Conservation (phyloP, 2,888 invertebrate species). For the Trichopoda pennipes region DNA sequence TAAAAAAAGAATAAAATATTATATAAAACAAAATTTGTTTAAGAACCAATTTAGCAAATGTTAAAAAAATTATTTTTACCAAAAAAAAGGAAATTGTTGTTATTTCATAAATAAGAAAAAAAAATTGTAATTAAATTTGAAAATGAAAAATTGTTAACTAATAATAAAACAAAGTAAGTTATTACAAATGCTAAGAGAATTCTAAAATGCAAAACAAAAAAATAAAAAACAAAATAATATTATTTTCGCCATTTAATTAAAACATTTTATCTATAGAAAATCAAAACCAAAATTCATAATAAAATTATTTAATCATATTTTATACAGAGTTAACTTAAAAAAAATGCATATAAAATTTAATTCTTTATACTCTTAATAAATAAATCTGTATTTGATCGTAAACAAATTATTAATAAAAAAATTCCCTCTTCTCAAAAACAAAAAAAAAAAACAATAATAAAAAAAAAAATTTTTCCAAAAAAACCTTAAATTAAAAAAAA, state of each 20-base stretch:
- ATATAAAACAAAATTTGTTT: conserved; percentile 43
- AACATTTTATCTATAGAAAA: conserved; percentile 39
- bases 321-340: conserved; percentile 7
- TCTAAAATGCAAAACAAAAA: conserved; percentile 34
- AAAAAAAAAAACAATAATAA: conserved; percentile 29
- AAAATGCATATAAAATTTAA: neutral
- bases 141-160: conserved; percentile 37
- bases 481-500: conserved; percentile 41
- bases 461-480: conserved; percentile 22
- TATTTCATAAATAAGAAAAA: conserved; percentile 52
- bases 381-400: conserved; percentile 37
- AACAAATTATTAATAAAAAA: conserved; percentile 49
- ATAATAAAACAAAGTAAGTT: conserved; percentile 49
- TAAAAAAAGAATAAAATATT: conserved; percentile 18
- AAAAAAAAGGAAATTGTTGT: conserved; percentile 52
- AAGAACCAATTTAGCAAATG: conserved; percentile 57
- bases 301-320: conserved; percentile 54
- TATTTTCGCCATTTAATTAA: conserved; percentile 52
- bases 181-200: conserved; percentile 54
- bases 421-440: conserved; percentile 28
- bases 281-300: conserved; percentile 30
- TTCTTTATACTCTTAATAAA: conserved; percentile 53
- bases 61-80: conserved; percentile 20
- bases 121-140: conserved; percentile 50
- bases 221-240: no score